A percentile compares a stretch with the other conserved stretches of the same genome.
phyloP scores from a whole-genome alignment of 1,140 invertebrate species.

The Sitophilus oryzae region DNA sequence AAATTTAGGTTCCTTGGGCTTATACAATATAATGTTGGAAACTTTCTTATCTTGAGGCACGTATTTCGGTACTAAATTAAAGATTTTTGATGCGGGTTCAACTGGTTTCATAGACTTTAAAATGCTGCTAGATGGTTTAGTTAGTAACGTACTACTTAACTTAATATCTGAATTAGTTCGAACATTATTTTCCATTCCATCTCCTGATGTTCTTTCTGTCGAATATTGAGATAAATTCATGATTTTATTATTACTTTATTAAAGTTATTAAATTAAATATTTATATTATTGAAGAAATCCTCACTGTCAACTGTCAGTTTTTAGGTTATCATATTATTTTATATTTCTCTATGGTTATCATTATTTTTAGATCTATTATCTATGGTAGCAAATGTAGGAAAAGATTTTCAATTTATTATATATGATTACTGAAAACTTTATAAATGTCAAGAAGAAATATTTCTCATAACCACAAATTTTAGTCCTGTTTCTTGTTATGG shows the following conservation, averaged over 20 bases:
- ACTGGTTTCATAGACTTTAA: constrained; percentile 37
- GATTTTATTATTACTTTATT: neutral
- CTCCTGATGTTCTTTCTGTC: constrained; percentile 33
- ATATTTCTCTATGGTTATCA: too few species aligned
- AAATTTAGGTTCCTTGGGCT: constrained; percentile 73
- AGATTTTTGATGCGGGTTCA: constrained; percentile 32
- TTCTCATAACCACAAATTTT: too few species aligned
- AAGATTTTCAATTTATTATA: too few species aligned
- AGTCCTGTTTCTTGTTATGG: too few species aligned
- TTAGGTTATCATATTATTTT: too few species aligned
- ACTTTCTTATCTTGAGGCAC: constrained; percentile 33
- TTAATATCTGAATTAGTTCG: constrained; percentile 23
- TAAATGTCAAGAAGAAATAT: too few species aligned
- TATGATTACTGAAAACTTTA: too few species aligned
- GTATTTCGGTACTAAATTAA: constrained; percentile 38
- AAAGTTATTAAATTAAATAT: too few species aligned
- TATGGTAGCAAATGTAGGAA: too few species aligned
- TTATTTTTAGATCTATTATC: too few species aligned
- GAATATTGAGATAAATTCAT: neutral
- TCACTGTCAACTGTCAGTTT: too few species aligned
- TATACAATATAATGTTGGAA: constrained; percentile 37
- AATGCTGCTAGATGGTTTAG: constrained; percentile 23
- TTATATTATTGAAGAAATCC: too few species aligned
- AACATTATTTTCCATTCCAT: constrained; percentile 40
- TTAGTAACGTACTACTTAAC: constrained; percentile 11